These are phyloP conservation scores for Drosophila ananassae DNA, from an alignment of 1,140 invertebrate genomes.

Conservation along the genomic window DNA sequence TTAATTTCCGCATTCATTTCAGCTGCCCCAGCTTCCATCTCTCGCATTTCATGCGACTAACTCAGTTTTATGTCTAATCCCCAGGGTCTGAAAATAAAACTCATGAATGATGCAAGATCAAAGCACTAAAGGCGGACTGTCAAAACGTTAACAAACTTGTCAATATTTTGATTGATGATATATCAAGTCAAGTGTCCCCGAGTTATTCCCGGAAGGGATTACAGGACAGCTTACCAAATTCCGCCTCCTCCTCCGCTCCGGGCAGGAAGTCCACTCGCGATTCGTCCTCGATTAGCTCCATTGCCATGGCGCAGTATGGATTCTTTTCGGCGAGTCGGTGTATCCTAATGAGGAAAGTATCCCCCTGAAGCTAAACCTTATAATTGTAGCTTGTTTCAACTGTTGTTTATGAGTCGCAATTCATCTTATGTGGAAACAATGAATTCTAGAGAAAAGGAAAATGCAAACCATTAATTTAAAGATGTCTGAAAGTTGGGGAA, in stretches of 20 bases:
- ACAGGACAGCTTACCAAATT: conserved; percentile 59
- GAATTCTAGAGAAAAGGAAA: conserved; percentile 8
- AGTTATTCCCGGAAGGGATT: conserved; percentile 23
- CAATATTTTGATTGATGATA: conserved; percentile 45
- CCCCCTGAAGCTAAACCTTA: not conserved
- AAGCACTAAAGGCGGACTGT: conserved; percentile 23
- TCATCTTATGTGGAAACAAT: conserved; percentile 28
- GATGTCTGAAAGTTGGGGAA: not conserved
- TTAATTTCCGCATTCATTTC: not conserved
- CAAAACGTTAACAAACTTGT: conserved; percentile 21
- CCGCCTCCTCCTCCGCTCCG: conserved; percentile 68
- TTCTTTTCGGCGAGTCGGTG: conserved; percentile 4
- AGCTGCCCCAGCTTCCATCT: not conserved
- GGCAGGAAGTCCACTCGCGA: conserved; percentile 57
- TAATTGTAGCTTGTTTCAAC: not conserved
- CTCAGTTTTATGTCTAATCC: not conserved
- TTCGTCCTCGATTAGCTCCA: conserved; percentile 49
- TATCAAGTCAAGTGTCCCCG: conserved; percentile 17
- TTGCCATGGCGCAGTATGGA: conserved; percentile 33
- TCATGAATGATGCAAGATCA: conserved; percentile 35
- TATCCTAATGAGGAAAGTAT: conserved; percentile 16
- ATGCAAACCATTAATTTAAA: conserved; percentile 13
- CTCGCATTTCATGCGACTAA: not conserved
- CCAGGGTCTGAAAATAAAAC: not conserved
- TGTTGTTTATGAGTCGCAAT: conserved; percentile 25